A percentile compares a stretch with the other conserved stretches of the same genome.
phyloP scores from a whole-genome alignment of 2,888 invertebrate species.

The Drosophila meridiana region DNA sequence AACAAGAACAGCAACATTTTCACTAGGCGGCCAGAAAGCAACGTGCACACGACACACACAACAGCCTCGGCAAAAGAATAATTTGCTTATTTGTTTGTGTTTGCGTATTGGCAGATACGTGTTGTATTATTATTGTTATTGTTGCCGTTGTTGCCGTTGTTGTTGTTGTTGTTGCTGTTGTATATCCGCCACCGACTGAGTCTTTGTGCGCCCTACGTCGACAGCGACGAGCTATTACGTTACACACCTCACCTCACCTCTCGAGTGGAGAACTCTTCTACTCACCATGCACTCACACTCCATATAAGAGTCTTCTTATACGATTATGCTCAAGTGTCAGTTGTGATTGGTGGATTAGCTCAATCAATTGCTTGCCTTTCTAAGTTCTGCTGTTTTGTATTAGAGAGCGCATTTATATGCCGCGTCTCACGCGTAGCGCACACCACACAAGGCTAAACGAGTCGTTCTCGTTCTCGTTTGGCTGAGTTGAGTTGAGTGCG shows the following conservation, averaged over 20 bases:
- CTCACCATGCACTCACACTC: neutral
- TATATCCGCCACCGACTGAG: constrained; percentile 35
- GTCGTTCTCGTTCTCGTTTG: constrained; percentile 44
- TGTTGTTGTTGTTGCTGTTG: constrained; percentile 14
- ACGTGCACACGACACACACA: constrained; percentile 58
- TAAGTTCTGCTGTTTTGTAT: neutral
- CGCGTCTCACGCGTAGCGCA: constrained; percentile 30
- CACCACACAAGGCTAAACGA: constrained; percentile 43
- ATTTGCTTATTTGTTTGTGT: constrained; percentile 37
- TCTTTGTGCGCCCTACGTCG: constrained; percentile 32
- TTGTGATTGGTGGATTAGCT: neutral
- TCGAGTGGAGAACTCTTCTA: constrained; percentile 11
- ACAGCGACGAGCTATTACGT: constrained; percentile 13
- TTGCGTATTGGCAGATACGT: constrained; percentile 34
- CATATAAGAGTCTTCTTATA: neutral
- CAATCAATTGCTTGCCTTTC: neutral
- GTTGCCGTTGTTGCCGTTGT: constrained; percentile 7
- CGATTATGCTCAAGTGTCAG: neutral
- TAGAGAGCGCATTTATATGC: constrained; percentile 1
- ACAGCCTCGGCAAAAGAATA: constrained; percentile 37
- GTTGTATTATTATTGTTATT: constrained; percentile 15
- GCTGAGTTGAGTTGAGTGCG: constrained; percentile 45
- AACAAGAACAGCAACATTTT: constrained; percentile 85
- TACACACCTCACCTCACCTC: neutral
- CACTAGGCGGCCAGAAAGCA: constrained; percentile 82